Base-by-base conservation (phyloP, 2,888 invertebrate genomes). In the Electrophaes corylata region DNA sequence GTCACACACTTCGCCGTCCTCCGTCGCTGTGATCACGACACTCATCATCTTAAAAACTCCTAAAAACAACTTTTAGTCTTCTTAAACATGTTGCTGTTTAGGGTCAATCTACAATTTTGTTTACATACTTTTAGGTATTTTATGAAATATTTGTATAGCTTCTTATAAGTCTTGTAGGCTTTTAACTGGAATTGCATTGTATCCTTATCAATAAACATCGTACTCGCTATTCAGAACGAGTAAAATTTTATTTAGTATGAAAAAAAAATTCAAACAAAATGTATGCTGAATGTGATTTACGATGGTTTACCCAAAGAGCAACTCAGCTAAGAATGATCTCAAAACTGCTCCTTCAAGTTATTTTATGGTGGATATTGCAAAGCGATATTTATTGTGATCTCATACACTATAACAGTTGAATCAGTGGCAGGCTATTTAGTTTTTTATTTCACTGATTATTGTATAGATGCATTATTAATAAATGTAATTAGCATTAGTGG, bases 1-100 rank as follows among this genome's bases (percentile, higher is more conserved):
- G 95, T 96, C 91, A 96, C 97, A 57, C 97, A 97, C 86, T 97
- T 96, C 81, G 97, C 97, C 47, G 97, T 97, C 74, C 95, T 97
- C 72, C 94, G 96, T 71, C 94, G 96, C 69, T 95, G 95, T 73
- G 96, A 95, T 71, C 95, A 95, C 78, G 94, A 94, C 64, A 88
- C 91, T 49, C 92, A 93, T 69, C 91, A 91, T 62, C 81, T 90
- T 14, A 91, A 91, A 65, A 83, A 70, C 54, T 79, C 86, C 53
- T 90, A 88, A 71, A 19, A 31, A 23, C 6, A 41, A 10, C 8
- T 37, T 29, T 1, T 10, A 10, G 8, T 29, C 10, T 29, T 29
- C 10, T 26, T 6, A 8, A 29, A 10, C 0, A 29, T 18, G 8
- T 6, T 14, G 14, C 12, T 14, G 6, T 14, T 35, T 11, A 1